These are phyloP conservation scores for Fukomys damarensis DNA, from an alignment of 2,113 vertebrate genomes.

Conservation along the genomic window DNA sequence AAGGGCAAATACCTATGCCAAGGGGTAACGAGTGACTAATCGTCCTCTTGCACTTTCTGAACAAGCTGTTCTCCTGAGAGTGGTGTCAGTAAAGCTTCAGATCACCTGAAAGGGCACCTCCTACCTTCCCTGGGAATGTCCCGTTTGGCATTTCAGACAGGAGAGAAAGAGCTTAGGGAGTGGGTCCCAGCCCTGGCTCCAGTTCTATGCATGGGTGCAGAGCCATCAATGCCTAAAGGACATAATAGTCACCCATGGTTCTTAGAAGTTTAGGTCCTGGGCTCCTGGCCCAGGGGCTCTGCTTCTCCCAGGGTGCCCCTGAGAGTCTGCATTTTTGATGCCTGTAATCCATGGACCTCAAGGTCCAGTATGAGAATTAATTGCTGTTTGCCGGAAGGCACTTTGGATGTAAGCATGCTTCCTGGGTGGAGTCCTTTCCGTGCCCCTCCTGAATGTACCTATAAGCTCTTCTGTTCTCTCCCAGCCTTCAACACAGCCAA, in stretches of 20 bases:
- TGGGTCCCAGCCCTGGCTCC: fast-evolving
- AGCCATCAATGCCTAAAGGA: background rate
- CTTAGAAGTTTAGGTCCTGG: background rate
- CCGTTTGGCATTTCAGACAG: background rate
- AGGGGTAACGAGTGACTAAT: background rate
- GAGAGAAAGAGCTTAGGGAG: background rate
- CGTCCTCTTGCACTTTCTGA: background rate
- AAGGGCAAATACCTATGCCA: too few relatives aligned
- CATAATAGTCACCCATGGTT: fast-evolving
- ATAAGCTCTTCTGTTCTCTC: background rate
- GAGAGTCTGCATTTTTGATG: background rate
- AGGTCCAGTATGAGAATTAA: too few relatives aligned
- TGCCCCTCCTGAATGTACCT: background rate
- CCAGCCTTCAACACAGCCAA: conserved; percentile 90
- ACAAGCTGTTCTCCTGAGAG: background rate
- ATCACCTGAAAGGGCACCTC: too few relatives aligned
- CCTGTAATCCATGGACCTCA: background rate
- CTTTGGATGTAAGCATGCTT: fast-evolving
- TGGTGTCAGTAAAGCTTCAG: background rate
- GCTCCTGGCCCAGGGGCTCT: background rate
- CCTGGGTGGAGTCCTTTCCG: background rate
- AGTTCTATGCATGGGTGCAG: background rate
- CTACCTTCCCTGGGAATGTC: background rate
- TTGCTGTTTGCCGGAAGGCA: fast-evolving
- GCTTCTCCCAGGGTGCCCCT: background rate